phyloP scores from a whole-genome alignment of 2,888 invertebrate genomes.

The Chrysodeixis includens region DNA sequence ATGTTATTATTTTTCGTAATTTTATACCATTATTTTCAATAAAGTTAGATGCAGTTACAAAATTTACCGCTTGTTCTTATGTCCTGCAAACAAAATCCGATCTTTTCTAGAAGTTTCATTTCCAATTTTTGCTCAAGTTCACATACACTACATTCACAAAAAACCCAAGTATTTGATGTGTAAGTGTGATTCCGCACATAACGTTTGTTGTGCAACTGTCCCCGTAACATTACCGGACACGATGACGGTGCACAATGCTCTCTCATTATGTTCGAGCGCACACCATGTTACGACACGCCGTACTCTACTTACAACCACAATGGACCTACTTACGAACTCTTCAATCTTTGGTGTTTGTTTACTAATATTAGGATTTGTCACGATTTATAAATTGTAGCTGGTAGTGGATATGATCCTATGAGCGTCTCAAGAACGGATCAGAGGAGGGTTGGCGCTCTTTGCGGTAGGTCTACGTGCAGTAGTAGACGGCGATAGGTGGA shows the following conservation, averaged over 20 bases:
- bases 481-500: no score
- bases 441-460: no score
- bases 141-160: conserved; percentile 18
- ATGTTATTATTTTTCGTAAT: no score
- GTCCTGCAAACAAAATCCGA: neutral
- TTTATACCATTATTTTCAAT: no score
- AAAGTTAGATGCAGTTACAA: no score
- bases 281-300: conserved; percentile 38
- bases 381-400: no score
- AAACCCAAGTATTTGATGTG: conserved; percentile 32
- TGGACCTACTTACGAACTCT: neutral
- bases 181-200: conserved; percentile 50
- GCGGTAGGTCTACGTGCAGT: no score
- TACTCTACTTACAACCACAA: conserved; percentile 30
- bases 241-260: conserved; percentile 51
- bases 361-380: neutral
- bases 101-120: no score
- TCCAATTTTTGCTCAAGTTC: conserved; percentile 14
- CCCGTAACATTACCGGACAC: conserved; percentile 51
- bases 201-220: conserved; percentile 51
- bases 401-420: no score
- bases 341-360: neutral
- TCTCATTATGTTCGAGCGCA: conserved; percentile 44
- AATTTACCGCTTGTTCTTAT: neutral
- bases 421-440: no score